phyloP scores from a whole-genome alignment of 2,888 invertebrate genomes.

The Spilarctia lutea region DNA sequence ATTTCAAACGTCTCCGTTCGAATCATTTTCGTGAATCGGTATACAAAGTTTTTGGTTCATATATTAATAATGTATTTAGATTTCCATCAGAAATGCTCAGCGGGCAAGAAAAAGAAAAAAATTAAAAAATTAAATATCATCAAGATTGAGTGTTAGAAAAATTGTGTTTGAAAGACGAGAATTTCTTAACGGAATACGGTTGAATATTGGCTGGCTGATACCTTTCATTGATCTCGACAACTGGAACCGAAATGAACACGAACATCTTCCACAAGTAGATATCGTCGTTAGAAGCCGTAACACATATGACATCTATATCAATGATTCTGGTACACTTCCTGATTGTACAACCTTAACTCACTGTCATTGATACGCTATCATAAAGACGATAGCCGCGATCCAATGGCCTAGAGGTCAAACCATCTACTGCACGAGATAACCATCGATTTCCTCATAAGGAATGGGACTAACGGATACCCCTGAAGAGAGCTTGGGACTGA shows the following conservation, averaged over 20 bases:
- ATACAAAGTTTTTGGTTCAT: too few relatives aligned
- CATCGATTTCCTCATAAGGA: slow-evolving; percentile 54
- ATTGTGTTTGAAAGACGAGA: too few relatives aligned
- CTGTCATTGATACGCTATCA: slow-evolving; percentile 36
- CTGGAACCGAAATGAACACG: not conserved
- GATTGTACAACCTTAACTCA: slow-evolving; percentile 9
- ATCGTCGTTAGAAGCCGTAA: not conserved
- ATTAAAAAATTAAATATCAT: too few relatives aligned
- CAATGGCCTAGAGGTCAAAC: slow-evolving; percentile 44
- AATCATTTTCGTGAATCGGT: too few relatives aligned
- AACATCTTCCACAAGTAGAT: too few relatives aligned
- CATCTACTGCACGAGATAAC: slow-evolving; percentile 51
- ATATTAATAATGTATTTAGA: too few relatives aligned
- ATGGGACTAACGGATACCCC: slow-evolving; percentile 30
- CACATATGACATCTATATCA: not conserved
- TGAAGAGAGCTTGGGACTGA: not conserved
- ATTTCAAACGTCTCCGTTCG: too few relatives aligned
- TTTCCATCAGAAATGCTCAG: too few relatives aligned
- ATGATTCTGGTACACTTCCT: slow-evolving; percentile 12
- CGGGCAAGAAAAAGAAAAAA: too few relatives aligned
- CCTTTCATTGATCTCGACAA: not conserved
- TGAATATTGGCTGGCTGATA: not conserved
- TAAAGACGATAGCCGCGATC: slow-evolving; percentile 29
- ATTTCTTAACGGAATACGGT: not conserved
- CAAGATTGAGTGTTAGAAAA: too few relatives aligned